Conservation (phyloP, 2,113 vertebrate species). For the Microcebus jonahi region DNA sequence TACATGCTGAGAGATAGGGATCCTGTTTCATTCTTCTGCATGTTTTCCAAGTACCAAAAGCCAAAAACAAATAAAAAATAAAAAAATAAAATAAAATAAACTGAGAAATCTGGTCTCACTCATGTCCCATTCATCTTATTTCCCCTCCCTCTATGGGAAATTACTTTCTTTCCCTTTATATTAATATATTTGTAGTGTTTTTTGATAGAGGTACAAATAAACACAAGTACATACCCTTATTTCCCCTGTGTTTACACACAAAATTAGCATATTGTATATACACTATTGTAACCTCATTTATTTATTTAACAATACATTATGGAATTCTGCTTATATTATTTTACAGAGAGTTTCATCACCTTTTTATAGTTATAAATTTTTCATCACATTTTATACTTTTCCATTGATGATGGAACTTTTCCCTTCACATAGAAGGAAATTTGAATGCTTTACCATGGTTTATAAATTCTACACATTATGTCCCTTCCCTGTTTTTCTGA, state of each 20-base stretch:
- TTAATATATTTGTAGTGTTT: neutral
- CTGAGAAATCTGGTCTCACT: neutral
- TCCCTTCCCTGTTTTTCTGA: neutral
- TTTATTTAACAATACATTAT: neutral
- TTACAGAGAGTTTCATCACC: neutral
- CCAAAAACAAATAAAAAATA: neutral
- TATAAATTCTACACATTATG: neutral
- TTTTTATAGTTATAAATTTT: neutral
- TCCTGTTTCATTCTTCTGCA: too few relatives aligned
- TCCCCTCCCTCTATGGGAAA: neutral
- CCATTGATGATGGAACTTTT: neutral
- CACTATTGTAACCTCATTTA: neutral
- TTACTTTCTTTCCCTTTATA: neutral
- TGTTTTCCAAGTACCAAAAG: neutral
- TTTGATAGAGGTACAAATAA: neutral
- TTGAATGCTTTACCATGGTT: neutral
- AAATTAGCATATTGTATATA: neutral
- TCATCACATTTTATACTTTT: neutral
- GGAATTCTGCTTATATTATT: neutral
- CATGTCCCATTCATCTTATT: neutral
- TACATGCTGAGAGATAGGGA: too few relatives aligned
- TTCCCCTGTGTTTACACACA: neutral
- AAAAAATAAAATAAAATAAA: neutral
- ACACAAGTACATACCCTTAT: neutral
- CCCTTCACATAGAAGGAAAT: neutral